Percentiles rank a stretch among this genome's conserved stretches.
phyloP scores from a whole-genome alignment of 2,888 invertebrate genomes.

The Scaptomyza polygonia region DNA sequence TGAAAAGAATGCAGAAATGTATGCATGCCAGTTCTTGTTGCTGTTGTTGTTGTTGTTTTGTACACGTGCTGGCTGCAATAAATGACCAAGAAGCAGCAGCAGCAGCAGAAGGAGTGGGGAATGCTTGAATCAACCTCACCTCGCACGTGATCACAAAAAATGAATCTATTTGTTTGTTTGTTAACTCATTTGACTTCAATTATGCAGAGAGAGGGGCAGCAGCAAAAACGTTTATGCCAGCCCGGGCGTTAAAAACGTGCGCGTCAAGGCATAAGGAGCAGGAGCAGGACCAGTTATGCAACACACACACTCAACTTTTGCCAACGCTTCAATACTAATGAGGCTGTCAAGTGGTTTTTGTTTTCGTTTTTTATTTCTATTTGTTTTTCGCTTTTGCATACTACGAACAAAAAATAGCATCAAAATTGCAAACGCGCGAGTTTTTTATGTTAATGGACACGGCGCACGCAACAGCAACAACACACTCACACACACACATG shows the following conservation, averaged over 20 bases:
- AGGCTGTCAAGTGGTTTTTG: slow-evolving; percentile 61
- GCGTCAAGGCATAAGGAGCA: slow-evolving; percentile 43
- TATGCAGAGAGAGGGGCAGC: slow-evolving; percentile 44
- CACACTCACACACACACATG: slow-evolving; percentile 25
- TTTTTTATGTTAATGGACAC: slow-evolving; percentile 61
- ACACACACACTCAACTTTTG: slow-evolving; percentile 18
- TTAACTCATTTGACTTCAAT: slow-evolving; percentile 78
- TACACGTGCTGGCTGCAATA: slow-evolving; percentile 52
- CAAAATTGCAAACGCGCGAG: slow-evolving; percentile 25
- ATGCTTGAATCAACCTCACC: slow-evolving; percentile 5
- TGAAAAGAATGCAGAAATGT: slow-evolving; percentile 68
- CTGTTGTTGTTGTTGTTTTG: slow-evolving; percentile 26
- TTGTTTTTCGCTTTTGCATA: slow-evolving; percentile 54
- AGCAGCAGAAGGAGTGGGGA: neutral
- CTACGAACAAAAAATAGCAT: slow-evolving; percentile 58
- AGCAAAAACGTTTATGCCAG: slow-evolving; percentile 11
- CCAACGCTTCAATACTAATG: slow-evolving; percentile 72
- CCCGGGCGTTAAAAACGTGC: slow-evolving; percentile 36
- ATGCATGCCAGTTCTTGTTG: slow-evolving; percentile 33
- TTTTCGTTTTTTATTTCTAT: no score
- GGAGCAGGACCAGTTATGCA: no score
- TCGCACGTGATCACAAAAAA: slow-evolving; percentile 68
- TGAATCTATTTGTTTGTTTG: slow-evolving; percentile 72
- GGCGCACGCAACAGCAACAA: slow-evolving; percentile 35
- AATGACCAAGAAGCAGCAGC: slow-evolving; percentile 10